These are phyloP conservation scores for Rhynchotus rufescens DNA, from an alignment of 2,797 vertebrate genomes.

Conservation along the genomic window DNA sequence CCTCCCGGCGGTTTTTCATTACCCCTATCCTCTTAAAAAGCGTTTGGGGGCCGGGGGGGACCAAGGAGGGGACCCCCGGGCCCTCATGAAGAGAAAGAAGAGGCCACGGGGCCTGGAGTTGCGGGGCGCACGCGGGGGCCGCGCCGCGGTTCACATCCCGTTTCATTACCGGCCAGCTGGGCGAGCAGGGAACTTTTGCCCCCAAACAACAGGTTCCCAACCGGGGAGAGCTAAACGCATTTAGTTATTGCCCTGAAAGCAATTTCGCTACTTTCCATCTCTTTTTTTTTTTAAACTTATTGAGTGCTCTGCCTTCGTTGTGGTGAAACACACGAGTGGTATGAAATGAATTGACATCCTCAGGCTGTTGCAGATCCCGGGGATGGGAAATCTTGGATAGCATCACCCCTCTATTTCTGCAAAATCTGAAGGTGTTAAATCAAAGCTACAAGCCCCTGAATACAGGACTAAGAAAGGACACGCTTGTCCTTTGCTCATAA, in stretches of 20 bases:
- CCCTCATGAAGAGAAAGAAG: conserved; percentile 71
- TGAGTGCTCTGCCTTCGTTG: fast-evolving
- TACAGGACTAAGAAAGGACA: fast-evolving
- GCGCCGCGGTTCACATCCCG: conserved; percentile 2
- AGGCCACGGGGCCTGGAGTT: not conserved
- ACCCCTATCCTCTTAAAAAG: conserved; percentile 34
- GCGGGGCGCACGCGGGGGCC: too few species aligned
- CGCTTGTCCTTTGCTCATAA: not conserved
- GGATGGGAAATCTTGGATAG: fast-evolving
- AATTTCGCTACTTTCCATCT: not conserved
- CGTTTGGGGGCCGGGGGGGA: not conserved
- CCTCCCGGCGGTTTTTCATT: not conserved
- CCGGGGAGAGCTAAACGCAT: conserved; percentile 18
- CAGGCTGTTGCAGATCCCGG: fast-evolving
- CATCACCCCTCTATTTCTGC: not conserved
- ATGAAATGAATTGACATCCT: fast-evolving
- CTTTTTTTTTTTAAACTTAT: not conserved
- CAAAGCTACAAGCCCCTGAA: not conserved
- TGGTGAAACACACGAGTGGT: not conserved
- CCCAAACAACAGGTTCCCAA: not conserved
- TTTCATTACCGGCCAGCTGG: conserved; percentile 54
- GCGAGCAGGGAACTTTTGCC: not conserved
- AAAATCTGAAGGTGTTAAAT: not conserved
- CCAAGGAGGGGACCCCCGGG: not conserved
- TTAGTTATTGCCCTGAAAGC: not conserved